Evolutionary conservation across 2,113 vertebrate species (phyloP).

Genomic region (Cochlearius cochlearius): DNA sequence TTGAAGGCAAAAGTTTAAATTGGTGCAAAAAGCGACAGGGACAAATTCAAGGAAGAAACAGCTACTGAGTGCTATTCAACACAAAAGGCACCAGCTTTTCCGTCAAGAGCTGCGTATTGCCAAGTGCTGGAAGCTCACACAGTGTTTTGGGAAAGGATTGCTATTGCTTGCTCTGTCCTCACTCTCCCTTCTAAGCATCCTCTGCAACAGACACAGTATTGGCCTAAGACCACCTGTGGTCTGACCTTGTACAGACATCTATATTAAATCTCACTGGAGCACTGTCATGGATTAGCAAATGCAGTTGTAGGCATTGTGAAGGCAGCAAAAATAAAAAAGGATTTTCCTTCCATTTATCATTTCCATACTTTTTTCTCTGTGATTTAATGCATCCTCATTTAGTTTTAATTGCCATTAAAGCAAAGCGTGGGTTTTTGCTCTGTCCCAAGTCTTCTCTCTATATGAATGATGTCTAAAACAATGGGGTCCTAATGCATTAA

Average conservation of each 20-base stretch:
- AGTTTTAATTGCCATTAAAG: background rate
- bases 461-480: background rate
- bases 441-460: background rate
- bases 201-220: background rate
- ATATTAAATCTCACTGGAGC: background rate
- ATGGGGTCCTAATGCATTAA: background rate
- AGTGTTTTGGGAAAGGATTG: background rate
- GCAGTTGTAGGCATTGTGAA: background rate
- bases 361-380: background rate
- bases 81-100: background rate
- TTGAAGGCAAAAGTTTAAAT: background rate
- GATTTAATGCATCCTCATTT: background rate
- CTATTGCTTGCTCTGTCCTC: background rate
- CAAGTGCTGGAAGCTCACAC: background rate
- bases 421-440: background rate
- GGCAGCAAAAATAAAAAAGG: background rate
- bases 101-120: accelerated
- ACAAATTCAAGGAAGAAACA: background rate
- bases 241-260: background rate
- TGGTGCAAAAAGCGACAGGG: background rate
- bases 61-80: background rate
- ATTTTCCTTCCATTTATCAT: background rate
- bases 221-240: background rate
- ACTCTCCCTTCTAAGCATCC: too few relatives aligned
- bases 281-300: background rate